Percentiles rank a stretch among this genome's conserved stretches.
These are phyloP conservation scores for Ariopsis seemanni DNA, from an alignment of 2,113 vertebrate species.

Conservation along the genomic window DNA sequence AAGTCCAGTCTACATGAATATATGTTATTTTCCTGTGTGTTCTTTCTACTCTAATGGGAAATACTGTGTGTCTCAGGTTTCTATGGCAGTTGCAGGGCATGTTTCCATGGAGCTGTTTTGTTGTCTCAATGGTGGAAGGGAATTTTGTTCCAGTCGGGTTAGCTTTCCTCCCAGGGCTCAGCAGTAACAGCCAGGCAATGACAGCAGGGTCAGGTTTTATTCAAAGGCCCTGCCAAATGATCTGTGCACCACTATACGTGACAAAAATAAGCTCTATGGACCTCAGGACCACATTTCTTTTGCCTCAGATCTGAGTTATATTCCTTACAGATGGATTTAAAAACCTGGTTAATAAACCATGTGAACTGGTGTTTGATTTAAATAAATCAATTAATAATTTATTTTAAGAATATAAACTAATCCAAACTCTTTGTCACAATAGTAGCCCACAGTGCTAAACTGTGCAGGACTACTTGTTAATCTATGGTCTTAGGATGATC, in stretches of 20 bases:
- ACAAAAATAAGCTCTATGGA: background rate
- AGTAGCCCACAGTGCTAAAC: background rate
- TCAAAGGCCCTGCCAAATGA: background rate
- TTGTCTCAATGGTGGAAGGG: constrained; percentile 35
- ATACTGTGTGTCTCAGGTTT: constrained; percentile 35
- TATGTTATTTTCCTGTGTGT: background rate
- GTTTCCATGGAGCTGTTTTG: constrained; percentile 54
- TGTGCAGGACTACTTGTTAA: background rate
- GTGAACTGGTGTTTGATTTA: background rate
- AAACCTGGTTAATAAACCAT: background rate
- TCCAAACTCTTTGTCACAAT: background rate
- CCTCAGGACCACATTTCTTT: background rate
- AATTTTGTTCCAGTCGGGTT: constrained; percentile 27
- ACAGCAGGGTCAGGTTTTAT: constrained; percentile 30
- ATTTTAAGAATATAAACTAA: background rate
- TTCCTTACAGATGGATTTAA: background rate
- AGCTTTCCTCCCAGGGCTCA: constrained; percentile 35
- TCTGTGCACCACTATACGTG: background rate
- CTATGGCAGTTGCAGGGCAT: constrained; percentile 22
- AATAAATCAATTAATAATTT: background rate
- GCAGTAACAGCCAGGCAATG: constrained; percentile 27
- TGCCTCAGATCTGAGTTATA: background rate
- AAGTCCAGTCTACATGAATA: background rate
- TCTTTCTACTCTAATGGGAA: background rate
- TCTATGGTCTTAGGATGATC: background rate